phyloP scores from a whole-genome alignment of 2,113 vertebrate species.

The Ctenodactylus gundi region DNA sequence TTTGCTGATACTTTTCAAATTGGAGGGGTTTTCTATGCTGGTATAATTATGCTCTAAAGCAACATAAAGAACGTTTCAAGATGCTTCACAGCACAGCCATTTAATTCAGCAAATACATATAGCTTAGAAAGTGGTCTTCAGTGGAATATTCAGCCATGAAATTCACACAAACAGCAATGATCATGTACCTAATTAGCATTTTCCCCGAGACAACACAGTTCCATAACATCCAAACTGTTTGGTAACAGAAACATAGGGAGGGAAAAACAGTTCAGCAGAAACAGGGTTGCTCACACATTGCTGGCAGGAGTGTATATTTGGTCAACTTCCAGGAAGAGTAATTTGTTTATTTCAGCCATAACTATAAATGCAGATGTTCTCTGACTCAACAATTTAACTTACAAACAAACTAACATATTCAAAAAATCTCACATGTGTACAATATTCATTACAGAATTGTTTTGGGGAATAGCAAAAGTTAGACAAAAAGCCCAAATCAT shows the following conservation, averaged over 20 bases:
- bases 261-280: background rate
- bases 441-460: background rate
- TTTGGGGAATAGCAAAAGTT: background rate
- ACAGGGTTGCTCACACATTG: background rate
- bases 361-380: background rate
- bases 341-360: constrained; percentile 11
- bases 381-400: background rate
- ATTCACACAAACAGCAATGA: constrained; percentile 25
- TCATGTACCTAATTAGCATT: background rate
- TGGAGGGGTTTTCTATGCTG: constrained; percentile 47
- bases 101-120: constrained; percentile 67
- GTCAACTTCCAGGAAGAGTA: background rate
- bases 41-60: constrained; percentile 64
- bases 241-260: background rate
- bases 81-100: constrained; percentile 36
- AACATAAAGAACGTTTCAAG: constrained; percentile 41
- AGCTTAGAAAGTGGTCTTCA: constrained; percentile 53
- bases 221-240: background rate
- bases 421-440: background rate
- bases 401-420: background rate
- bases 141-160: constrained; percentile 52
- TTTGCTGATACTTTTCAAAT: constrained; percentile 52
- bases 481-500: background rate
- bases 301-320: background rate
- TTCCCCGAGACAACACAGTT: background rate